Evolutionary conservation across 2,888 invertebrate genomes (phyloP), one percentile per base, ranked within the genome.

Genomic region (Drosophila siamana): DNA sequence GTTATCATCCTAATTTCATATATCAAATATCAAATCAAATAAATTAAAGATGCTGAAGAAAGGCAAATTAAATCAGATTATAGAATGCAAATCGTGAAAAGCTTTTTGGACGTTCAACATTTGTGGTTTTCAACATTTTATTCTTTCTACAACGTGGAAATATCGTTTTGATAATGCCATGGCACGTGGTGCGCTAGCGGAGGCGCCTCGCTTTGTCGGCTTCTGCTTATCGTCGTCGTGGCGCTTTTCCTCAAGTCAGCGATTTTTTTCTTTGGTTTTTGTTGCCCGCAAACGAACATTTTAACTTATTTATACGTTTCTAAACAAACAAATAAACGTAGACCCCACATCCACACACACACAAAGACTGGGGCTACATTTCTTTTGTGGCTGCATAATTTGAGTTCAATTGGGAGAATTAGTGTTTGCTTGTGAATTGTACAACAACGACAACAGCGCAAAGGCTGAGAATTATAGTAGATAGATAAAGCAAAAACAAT

Each of bases 391-490:
- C 55, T 60, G 51, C 63, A 69, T 72, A 81, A 75, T 87, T 75
- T 74, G 55, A 74, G 66, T 65, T 81, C 73, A 85, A 84, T 87
- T 87, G 71, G 46, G 55, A 66, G 74, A 85, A 85, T 81, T 81
- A 59, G 70, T 69, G 50, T 68, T 78, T 81, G 81, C 63, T 55
- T 67, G 76, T 63, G 74, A 78, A 78, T 69, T 81, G 57, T 63
- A 62, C 59, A 76, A 24, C 46, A 46, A 48, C 48, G 54, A 52
- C 43, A 43, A 11, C 2, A 52, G 30, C 56, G 69, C 24, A 38
- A 54, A 54, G 36, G 52, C 41, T 28, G 51, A 41, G 22, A 46
- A 55, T n/a, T 50, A 40, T 22, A 54, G 30, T 48, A 57, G 38
- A 24, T 24, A 40, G 38, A 24, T 24, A 40, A 24, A 26, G n/a